phyloP scores from a whole-genome alignment of 2,888 invertebrate genomes.

The Andrena bicolor region DNA sequence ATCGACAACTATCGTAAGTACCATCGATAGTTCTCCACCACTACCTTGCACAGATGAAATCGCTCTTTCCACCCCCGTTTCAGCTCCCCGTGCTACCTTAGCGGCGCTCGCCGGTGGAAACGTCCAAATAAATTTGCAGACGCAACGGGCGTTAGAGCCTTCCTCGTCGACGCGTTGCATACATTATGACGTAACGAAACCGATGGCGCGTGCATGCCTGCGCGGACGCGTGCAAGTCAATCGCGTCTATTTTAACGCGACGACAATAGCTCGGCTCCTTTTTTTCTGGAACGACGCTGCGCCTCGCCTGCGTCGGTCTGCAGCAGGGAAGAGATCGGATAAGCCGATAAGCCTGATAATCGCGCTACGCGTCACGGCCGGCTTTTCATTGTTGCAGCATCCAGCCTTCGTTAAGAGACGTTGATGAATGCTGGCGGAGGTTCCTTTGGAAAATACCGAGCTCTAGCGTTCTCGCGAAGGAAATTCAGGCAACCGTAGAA shows the following conservation, averaged over 20 bases:
- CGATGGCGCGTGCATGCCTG: conserved; percentile 25
- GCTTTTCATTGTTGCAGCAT: not conserved
- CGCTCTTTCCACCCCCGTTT: no score
- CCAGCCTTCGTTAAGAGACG: not conserved
- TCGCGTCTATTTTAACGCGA: conserved; percentile 46
- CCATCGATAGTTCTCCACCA: no score
- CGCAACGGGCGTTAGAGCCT: not conserved
- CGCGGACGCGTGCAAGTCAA: conserved; percentile 31
- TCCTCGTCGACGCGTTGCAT: no score
- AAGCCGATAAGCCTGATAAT: not conserved
- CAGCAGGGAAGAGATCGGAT: not conserved
- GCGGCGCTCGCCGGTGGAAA: no score
- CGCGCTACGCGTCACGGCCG: not conserved
- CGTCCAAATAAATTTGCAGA: not conserved
- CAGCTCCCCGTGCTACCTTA: no score
- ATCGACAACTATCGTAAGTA: no score
- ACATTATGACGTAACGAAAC: not conserved
- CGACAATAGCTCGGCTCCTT: conserved; percentile 53
- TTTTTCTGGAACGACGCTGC: conserved; percentile 43
- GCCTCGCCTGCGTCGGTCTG: conserved; percentile 5
- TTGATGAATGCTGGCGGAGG: not conserved
- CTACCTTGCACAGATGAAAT: not conserved
- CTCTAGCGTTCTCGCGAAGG: not conserved
- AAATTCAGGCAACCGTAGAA: not conserved
- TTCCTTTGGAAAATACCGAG: not conserved